Conservation (phyloP, 2,888 invertebrate genomes). For the Microdon myrmicae region DNA sequence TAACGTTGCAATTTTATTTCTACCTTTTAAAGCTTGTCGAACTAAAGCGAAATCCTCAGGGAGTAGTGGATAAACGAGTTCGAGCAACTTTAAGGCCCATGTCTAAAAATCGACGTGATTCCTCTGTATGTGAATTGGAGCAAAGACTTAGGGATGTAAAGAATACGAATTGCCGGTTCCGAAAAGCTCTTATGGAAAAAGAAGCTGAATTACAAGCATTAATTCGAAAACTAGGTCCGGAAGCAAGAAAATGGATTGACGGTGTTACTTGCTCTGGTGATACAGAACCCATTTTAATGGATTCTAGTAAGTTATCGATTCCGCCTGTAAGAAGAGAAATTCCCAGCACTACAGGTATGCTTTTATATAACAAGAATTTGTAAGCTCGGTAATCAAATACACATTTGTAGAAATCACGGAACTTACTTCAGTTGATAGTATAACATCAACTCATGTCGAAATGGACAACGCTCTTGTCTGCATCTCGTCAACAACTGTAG, state of each 20-base stretch:
- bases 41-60: constrained; percentile 85
- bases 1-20: not conserved
- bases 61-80: constrained; percentile 83
- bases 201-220: constrained; percentile 80
- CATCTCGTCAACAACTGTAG: constrained; percentile 61
- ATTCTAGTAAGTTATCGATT: constrained; percentile 62
- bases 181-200: constrained; percentile 84
- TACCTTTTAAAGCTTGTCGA: constrained; percentile 79
- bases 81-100: constrained; percentile 87
- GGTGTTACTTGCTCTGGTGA: constrained; percentile 63
- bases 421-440: constrained; percentile 77
- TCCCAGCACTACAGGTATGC: constrained; percentile 66
- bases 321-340: constrained; percentile 65
- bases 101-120: constrained; percentile 82
- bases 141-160: constrained; percentile 84
- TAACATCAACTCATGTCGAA: constrained; percentile 74
- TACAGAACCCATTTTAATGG: constrained; percentile 63
- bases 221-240: constrained; percentile 66
- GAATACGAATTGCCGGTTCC: constrained; percentile 83
- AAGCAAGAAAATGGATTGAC: constrained; percentile 67
- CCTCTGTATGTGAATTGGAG: constrained; percentile 85
- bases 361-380: constrained; percentile 1
- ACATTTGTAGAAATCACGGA: constrained; percentile 73
- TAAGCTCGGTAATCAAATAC: not conserved
- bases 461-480: constrained; percentile 67